phyloP scores from a whole-genome alignment of 2,888 invertebrate genomes.

The Hecatera dysodea region DNA sequence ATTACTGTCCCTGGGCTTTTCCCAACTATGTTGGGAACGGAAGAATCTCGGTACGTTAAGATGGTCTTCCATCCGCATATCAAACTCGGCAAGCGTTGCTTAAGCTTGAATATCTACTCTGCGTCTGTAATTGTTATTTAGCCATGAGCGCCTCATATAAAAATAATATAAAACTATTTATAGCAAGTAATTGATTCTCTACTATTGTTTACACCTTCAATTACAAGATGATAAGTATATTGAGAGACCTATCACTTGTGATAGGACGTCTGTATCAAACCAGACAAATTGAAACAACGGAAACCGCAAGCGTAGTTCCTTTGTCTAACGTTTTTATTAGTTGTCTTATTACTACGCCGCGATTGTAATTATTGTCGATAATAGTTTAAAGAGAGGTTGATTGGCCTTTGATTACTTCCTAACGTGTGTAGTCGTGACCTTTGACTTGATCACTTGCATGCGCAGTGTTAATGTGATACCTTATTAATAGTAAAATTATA shows the following conservation, averaged over 20 bases:
- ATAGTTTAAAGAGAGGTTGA: slow-evolving; percentile 82
- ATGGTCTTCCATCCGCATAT: too few relatives aligned
- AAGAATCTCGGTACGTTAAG: too few relatives aligned
- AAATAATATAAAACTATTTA: slow-evolving; percentile 1
- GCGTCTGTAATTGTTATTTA: too few relatives aligned
- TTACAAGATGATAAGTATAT: slow-evolving; percentile 18
- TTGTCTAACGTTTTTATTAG: slow-evolving; percentile 72
- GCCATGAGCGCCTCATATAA: too few relatives aligned
- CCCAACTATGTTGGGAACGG: too few relatives aligned
- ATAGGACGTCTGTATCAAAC: slow-evolving; percentile 29
- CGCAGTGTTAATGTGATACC: slow-evolving; percentile 8
- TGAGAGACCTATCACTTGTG: too few relatives aligned
- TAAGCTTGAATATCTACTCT: not conserved
- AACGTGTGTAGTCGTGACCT: slow-evolving; percentile 80
- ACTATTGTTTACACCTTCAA: slow-evolving; percentile 1
- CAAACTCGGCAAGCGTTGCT: not conserved
- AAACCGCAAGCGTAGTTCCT: slow-evolving; percentile 70
- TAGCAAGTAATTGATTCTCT: not conserved
- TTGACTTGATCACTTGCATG: slow-evolving; percentile 54
- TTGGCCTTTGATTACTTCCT: slow-evolving; percentile 88
- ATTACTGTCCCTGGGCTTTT: too few relatives aligned
- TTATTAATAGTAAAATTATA: slow-evolving; percentile 35
- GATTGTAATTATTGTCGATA: slow-evolving; percentile 79
- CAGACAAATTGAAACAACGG: slow-evolving; percentile 55
- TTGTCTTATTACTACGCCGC: slow-evolving; percentile 71